Base-by-base conservation (phyloP, 2,113 vertebrate species). In the Hiodon alosoides region DNA sequence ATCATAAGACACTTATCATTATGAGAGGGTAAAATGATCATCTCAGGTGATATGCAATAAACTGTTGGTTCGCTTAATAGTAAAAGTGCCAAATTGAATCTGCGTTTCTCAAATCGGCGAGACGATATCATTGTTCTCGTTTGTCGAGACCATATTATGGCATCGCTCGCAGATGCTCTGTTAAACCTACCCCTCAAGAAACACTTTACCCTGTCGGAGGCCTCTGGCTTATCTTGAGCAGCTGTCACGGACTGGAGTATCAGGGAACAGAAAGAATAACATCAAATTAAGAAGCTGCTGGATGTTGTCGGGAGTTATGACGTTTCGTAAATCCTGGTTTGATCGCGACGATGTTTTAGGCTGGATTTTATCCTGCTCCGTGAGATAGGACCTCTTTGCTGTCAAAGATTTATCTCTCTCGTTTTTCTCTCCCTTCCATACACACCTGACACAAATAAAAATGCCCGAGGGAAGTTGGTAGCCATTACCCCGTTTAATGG, bases 281-380 rank as follows among this genome's bases (percentile, higher is more conserved):
- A 93, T 93, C 92, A 94, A 94, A 95, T 94, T 93, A 93, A 91
- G 91, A 93, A 94, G 93, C 93, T 91, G 90, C 90, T 91, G 93
- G 90, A 91, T 94, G 93, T 91, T 93, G 93, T 94, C 92, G 92
- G 90, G 90, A 93, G 92, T 93, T 93, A 91, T 90, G 92, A 91
- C 90, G 91, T 90, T 87, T 90, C 87, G 93, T 94, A 95, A 94
- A 95, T 94, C 93, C 92, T 13, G 91, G 90, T 92, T 91, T 93
- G 92, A 95, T 95, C 93, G 90, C 86, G 88, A 91, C 88, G 90
- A 31, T 31, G 31, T 31, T 31, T 31, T 31, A 31, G 90, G 94
- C 87, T 89, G 87, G 93, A 89, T 89, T 94, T 93, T 94, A 94
- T 92, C 90, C 91, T 91, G 84, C 90, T 89, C 89, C 82, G 87